These are phyloP conservation scores for Marasmarcha lunaedactyla DNA, from an alignment of 2,888 invertebrate genomes.

Conservation along the genomic window DNA sequence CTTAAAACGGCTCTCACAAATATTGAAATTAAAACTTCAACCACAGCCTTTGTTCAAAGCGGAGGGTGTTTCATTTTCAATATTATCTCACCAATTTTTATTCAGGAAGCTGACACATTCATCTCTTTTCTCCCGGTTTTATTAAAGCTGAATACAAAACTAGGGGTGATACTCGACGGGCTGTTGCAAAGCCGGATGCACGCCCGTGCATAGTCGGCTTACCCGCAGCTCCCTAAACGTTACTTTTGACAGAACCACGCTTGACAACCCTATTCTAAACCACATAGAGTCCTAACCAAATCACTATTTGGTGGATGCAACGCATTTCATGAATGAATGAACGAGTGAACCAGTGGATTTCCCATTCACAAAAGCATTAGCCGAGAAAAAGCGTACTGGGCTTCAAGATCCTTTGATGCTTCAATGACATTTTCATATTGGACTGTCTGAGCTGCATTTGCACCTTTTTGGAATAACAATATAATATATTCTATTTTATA, in stretches of 20 bases:
- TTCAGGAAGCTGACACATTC: conserved; percentile 20
- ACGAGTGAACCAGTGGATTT: conserved; percentile 55
- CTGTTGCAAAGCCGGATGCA: conserved; percentile 32
- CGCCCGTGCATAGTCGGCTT: conserved; percentile 30
- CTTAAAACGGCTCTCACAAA: no score
- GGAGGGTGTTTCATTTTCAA: not conserved
- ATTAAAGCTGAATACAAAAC: conserved; percentile 41
- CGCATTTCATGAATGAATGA: conserved; percentile 61
- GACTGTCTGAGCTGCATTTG: not conserved
- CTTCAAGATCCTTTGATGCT: conserved; percentile 12
- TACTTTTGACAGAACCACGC: conserved; percentile 38
- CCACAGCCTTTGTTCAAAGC: no score
- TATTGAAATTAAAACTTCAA: no score
- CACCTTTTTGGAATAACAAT: not conserved
- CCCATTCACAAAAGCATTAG: conserved; percentile 47
- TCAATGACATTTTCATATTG: conserved; percentile 1
- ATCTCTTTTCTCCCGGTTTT: conserved; percentile 31
- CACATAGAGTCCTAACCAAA: conserved; percentile 30
- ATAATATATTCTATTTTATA: conserved; percentile 26
- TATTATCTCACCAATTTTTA: conserved; percentile 8
- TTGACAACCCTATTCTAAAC: not conserved
- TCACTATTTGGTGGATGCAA: conserved; percentile 32
- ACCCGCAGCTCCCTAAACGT: conserved; percentile 31
- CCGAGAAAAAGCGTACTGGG: conserved; percentile 36
- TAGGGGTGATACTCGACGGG: conserved; percentile 27